Evolutionary conservation across 2,888 invertebrate species (phyloP).

Genomic region (Apamea anceps): DNA sequence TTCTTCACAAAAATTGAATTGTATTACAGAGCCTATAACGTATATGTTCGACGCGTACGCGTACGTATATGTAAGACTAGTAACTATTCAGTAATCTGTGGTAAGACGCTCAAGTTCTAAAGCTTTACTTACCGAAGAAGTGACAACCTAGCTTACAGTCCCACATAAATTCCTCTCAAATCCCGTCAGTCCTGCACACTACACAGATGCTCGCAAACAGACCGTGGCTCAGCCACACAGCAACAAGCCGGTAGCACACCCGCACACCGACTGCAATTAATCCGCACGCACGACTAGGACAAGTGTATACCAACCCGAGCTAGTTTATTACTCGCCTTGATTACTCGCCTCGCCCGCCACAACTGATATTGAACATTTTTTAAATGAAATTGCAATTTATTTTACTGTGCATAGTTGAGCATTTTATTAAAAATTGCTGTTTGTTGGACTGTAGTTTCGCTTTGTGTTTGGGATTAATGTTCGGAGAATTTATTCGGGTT

Average conservation of each 20-base stretch:
- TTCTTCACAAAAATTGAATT: background rate
- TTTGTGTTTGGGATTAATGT: constrained; percentile 30
- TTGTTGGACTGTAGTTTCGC: constrained; percentile 24
- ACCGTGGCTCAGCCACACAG: constrained; percentile 3
- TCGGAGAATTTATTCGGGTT: constrained; percentile 24
- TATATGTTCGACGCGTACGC: too few relatives aligned
- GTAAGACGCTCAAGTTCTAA: too few relatives aligned
- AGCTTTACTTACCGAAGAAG: background rate
- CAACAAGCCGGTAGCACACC: constrained; percentile 25
- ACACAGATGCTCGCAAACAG: constrained; percentile 6
- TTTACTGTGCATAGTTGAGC: constrained; percentile 11
- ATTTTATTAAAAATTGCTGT: constrained; percentile 32
- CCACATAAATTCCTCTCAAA: background rate
- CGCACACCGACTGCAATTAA: constrained; percentile 49
- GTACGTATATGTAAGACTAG: too few relatives aligned
- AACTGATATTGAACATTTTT: constrained; percentile 57
- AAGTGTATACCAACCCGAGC: constrained; percentile 35
- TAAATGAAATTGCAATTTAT: constrained; percentile 55
- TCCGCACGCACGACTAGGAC: constrained; percentile 45
- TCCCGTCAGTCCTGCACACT: background rate
- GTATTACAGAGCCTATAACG: background rate
- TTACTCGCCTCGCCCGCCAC: constrained; percentile 49
- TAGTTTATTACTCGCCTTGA: constrained; percentile 53
- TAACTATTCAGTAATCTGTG: too few relatives aligned
- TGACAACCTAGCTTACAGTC: background rate